Conservation (phyloP, 1,140 invertebrate species). For the Lasioglossum baleicum region DNA sequence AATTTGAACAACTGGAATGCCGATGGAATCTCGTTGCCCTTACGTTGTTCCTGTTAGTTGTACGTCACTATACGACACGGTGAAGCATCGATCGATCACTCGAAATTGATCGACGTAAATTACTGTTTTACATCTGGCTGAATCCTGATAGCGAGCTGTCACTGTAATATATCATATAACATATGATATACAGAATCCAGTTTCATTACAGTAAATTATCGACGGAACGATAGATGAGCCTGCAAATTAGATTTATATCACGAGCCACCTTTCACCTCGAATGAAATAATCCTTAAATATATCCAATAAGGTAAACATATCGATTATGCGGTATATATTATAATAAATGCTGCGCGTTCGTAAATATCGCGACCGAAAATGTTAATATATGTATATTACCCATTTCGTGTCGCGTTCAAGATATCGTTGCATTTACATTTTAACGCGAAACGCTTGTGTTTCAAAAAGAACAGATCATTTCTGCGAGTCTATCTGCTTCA, state of each 20-base stretch:
- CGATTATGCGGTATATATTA: not conserved
- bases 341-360: no score
- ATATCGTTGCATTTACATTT: no score
- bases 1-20: conserved; percentile 33
- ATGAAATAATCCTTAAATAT: not conserved
- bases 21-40: conserved; percentile 21
- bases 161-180: conserved; percentile 40
- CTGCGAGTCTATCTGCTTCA: no score
- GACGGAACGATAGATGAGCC: not conserved
- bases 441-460: no score
- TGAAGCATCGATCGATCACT: conserved; percentile 40
- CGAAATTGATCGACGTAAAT: conserved; percentile 45
- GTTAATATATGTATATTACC: no score
- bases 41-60: conserved; percentile 30
- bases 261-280: not conserved
- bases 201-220: conserved; percentile 33
- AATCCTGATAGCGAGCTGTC: conserved; percentile 29
- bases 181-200: conserved; percentile 18
- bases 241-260: conserved; percentile 34
- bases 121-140: conserved; percentile 48
- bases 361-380: no score
- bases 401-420: no score
- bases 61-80: conserved; percentile 20
- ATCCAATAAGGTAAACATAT: not conserved
- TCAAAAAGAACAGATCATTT: no score